Conservation (phyloP, 2,888 invertebrate genomes). For the Ptychoptera albimana region DNA sequence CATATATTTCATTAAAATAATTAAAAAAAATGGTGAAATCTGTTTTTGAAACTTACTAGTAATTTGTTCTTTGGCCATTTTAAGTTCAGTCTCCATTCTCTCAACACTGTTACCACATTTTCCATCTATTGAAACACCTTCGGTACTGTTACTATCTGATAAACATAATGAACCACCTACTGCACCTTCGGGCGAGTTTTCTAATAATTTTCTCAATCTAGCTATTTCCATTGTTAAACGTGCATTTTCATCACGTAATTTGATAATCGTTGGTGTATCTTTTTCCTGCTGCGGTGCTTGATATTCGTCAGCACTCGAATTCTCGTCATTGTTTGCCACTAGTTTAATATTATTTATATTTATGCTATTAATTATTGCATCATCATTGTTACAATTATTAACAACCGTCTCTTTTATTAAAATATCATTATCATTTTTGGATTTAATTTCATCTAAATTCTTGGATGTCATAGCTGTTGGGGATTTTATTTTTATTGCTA, state of each 20-base stretch:
- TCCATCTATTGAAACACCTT: constrained; percentile 25
- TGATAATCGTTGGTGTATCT: constrained; percentile 15
- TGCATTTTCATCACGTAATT: constrained; percentile 53
- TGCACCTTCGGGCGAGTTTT: constrained; percentile 42
- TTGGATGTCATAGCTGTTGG: no score
- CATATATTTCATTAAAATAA: constrained; percentile 12
- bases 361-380: neutral
- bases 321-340: no score
- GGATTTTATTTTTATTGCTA: no score
- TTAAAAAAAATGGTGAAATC: neutral
- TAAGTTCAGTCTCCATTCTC: constrained; percentile 31
- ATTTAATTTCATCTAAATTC: no score
- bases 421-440: no score
- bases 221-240: constrained; percentile 38
- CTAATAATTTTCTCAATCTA: constrained; percentile 28
- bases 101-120: constrained; percentile 30
- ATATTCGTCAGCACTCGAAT: neutral
- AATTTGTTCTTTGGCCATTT: constrained; percentile 26
- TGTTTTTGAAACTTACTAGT: constrained; percentile 9
- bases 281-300: neutral
- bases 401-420: neutral
- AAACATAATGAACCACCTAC: constrained; percentile 33
- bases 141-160: constrained; percentile 23
- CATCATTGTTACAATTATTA: neutral
- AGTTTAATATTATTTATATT: no score